These are phyloP conservation scores for Amiota mariae DNA, from an alignment of 2,888 invertebrate genomes.

Conservation along the genomic window DNA sequence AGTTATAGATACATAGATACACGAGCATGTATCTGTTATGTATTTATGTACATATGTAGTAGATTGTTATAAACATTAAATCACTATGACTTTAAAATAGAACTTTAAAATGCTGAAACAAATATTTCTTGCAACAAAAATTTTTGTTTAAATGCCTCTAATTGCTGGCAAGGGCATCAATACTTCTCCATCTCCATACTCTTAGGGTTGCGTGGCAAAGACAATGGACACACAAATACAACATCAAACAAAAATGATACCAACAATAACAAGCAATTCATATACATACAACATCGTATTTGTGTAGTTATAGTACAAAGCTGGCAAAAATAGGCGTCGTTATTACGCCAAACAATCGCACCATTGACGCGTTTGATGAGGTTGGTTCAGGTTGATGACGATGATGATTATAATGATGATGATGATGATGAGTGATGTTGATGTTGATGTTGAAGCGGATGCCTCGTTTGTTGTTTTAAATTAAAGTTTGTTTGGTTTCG, in stretches of 20 bases:
- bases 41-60: not conserved
- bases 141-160: slow-evolving; percentile 48
- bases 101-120: slow-evolving; percentile 19
- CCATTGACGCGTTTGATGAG: slow-evolving; percentile 15
- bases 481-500: too few species aligned
- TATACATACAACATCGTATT: slow-evolving; percentile 29
- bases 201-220: too few species aligned
- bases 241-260: slow-evolving; percentile 39
- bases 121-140: slow-evolving; percentile 51
- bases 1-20: not conserved
- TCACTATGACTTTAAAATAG: slow-evolving; percentile 29
- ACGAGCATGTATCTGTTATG: not conserved
- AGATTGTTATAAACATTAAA: not conserved
- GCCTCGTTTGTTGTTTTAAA: too few species aligned
- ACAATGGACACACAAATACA: slow-evolving; percentile 55
- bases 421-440: not conserved
- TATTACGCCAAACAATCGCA: slow-evolving; percentile 5
- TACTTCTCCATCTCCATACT: not conserved
- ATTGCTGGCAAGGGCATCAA: slow-evolving; percentile 62
- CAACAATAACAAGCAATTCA: slow-evolving; percentile 30
- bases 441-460: not conserved
- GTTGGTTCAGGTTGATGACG: not conserved
- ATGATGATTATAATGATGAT: not conserved
- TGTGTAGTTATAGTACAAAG: slow-evolving; percentile 11
- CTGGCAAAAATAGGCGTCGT: slow-evolving; percentile 17